A percentile compares a stretch with the other conserved stretches of the same genome.
phyloP scores from a whole-genome alignment of 2,888 invertebrate genomes.

The Catocala fraxini region DNA sequence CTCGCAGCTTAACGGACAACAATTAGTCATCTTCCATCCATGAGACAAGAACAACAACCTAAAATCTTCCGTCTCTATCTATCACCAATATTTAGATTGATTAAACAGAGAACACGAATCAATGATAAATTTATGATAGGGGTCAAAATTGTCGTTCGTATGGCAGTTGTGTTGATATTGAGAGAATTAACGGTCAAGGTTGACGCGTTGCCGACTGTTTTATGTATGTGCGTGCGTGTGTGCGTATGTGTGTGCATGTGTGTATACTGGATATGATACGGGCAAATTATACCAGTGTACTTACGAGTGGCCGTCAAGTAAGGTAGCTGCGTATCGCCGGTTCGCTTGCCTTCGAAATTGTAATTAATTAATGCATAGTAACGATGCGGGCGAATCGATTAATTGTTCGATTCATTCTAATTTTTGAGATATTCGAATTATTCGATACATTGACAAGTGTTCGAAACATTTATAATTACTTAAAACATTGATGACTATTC shows the following conservation, averaged over 20 bases:
- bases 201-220: slow-evolving; percentile 50
- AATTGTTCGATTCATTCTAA: too few relatives aligned
- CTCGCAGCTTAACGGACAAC: too few relatives aligned
- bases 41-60: too few relatives aligned
- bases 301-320: slow-evolving; percentile 21
- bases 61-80: background rate
- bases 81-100: background rate
- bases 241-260: slow-evolving; percentile 9
- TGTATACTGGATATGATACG: slow-evolving; percentile 17
- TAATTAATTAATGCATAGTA: too few relatives aligned
- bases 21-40: too few relatives aligned
- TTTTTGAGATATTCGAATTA: too few relatives aligned
- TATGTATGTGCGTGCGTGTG: slow-evolving; percentile 10
- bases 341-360: slow-evolving; percentile 17
- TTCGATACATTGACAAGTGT: too few relatives aligned
- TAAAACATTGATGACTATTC: too few relatives aligned
- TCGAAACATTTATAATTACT: too few relatives aligned
- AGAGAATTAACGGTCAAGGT: slow-evolving; percentile 69
- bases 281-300: slow-evolving; percentile 35
- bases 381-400: too few relatives aligned
- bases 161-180: slow-evolving; percentile 43
- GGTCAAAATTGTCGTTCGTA: slow-evolving; percentile 32
- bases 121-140: slow-evolving; percentile 14
- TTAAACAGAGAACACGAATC: slow-evolving; percentile 8
- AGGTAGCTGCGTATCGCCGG: slow-evolving; percentile 20